Base-by-base conservation (phyloP, 1,140 invertebrate genomes). In the Geopemphigus sp. region DNA sequence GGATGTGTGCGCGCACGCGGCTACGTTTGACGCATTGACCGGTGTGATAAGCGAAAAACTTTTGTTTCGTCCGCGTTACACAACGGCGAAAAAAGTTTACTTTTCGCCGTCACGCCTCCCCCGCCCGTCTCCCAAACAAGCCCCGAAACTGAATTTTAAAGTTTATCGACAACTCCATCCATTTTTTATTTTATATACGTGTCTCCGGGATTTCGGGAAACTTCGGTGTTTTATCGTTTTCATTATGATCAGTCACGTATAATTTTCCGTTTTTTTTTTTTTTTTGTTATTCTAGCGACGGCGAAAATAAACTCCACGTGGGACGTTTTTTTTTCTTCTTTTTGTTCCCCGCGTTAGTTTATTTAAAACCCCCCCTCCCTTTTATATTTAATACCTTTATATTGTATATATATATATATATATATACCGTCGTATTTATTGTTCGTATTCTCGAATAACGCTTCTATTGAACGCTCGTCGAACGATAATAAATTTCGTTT, bases 191-290 rank as follows among this genome's bases (percentile, higher is more conserved):
- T 54, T 54, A 3, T 54, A 32, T 50, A 68, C 22, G n/a, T 1
- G 22, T 50, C 39, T 50, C 22, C 6, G 45, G 15, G 45, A 68
- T 50, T 68, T 50, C 8, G n/a, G 47, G 26, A 68, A n/a, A n/a
- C n/a, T 45, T 50, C 24, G 8, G 22, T 24, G 50, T 50, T 68
- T 68, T 68, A 68, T 50, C 66, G 39, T 50, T 68, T 66, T 24
- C 15, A 68, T 68, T 68, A 50, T 68, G 45, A 68, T 68, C 66
- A 68, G 66, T 50, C 66, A 68, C 66, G 45, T 68, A 26, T 22
- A 50, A 26, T 50, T 50, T 68, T 3, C 32, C 3, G 32, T 66
- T 50, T 17, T 1, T 50, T 68, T 50, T 68, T 10, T 5, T 24
- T 50, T 29, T 32, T 68, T 39, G 3, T 39, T 39, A n/a, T n/a